phyloP scores from a whole-genome alignment of 2,888 invertebrate genomes.

The Phrixothrix hirtus region DNA sequence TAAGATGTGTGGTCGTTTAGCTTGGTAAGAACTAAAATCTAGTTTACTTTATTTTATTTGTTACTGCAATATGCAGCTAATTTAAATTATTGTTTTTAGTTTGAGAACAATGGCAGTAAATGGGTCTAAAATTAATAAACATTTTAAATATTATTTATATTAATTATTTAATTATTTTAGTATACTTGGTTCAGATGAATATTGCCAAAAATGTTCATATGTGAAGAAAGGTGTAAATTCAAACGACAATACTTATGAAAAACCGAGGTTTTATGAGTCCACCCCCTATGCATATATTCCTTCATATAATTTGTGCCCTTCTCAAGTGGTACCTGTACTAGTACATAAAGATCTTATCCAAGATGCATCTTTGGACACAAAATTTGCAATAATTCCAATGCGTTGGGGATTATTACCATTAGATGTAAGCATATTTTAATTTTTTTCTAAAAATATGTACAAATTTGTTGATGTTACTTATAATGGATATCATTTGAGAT shows the following conservation, averaged over 20 bases:
- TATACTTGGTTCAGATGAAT: background rate
- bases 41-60: background rate
- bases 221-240: background rate
- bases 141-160: background rate
- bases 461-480: too few relatives aligned
- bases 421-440: slow-evolving; percentile 6
- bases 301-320: slow-evolving; percentile 13
- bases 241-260: background rate
- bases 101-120: background rate
- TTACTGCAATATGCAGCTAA: too few relatives aligned
- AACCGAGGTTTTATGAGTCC: background rate
- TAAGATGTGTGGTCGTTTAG: slow-evolving; percentile 13
- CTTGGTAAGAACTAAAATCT: slow-evolving; percentile 18
- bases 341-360: slow-evolving; percentile 1
- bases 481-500: too few relatives aligned
- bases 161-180: slow-evolving; percentile 5
- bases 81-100: too few relatives aligned
- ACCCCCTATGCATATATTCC: background rate
- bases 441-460: background rate
- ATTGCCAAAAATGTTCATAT: slow-evolving; percentile 5
- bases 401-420: slow-evolving; percentile 11
- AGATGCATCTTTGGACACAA: background rate
- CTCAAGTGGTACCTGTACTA: slow-evolving; percentile 8
- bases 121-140: background rate
- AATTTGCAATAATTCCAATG: slow-evolving; percentile 13